These are phyloP conservation scores for Eulemur rubriventer DNA, from an alignment of 2,797 vertebrate genomes.

Conservation along the genomic window DNA sequence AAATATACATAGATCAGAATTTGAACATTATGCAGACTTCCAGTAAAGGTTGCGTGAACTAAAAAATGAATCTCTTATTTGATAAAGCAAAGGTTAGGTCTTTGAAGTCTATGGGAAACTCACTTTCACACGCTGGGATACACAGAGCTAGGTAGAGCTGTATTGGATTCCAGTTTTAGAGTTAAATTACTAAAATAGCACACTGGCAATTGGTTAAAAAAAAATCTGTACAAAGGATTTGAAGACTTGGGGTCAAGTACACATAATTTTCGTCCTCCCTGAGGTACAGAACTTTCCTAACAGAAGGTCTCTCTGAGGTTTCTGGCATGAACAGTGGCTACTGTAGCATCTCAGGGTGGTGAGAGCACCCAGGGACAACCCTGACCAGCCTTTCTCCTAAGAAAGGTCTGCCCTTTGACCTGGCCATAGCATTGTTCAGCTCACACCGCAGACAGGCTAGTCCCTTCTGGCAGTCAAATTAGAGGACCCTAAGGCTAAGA, in stretches of 20 bases:
- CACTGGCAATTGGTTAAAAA: not conserved
- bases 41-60: not conserved
- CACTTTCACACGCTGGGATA: not conserved
- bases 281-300: not conserved
- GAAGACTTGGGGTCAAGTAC: not conserved
- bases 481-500: not conserved
- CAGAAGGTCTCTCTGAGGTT: not conserved
- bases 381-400: not conserved
- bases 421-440: not conserved
- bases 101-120: not conserved
- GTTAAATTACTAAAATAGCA: constrained; percentile 6
- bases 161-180: not conserved
- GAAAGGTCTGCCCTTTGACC: not conserved
- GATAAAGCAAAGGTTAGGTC: not conserved
- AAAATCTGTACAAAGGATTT: not conserved
- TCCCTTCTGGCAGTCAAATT: not conserved
- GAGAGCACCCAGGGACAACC: not conserved
- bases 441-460: not conserved
- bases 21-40: not conserved
- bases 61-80: constrained; percentile 10
- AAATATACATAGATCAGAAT: not conserved
- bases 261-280: not conserved
- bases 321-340: not conserved
- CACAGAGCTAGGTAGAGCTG: not conserved
- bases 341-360: not conserved